Evolutionary conservation across 1,140 invertebrate species (phyloP), one percentile per base, ranked within the genome.

Genomic region (Polypedilum pembai): DNA sequence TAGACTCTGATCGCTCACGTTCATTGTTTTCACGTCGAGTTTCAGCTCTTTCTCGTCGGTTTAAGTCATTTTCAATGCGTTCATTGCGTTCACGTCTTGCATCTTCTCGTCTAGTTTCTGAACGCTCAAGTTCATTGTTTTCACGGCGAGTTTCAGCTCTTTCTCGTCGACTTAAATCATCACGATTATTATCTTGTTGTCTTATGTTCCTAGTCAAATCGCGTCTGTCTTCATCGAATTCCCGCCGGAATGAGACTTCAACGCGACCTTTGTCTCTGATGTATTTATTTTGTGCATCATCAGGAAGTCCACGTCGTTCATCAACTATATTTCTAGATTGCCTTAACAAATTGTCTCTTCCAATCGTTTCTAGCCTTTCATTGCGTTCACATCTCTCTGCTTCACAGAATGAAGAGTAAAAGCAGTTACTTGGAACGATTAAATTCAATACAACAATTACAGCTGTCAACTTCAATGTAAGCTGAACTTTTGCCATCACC

Each of bases 211-310:
- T 7, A 18, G 20, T 69, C 8, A 18, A 8, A 7, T 18, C n/a
- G 0, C 17, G 8, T 7, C 17, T 8, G 65, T 69, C 65, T n/a
- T 69, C 65, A 69, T 69, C 17, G 65, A 3, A 18, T 8, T 20
- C 17, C 65, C 65, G 17, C 20, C 20, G 15, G 15, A 18, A 69
- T 5, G 8, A n/a, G 7, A 20, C 17, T 7, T 20, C 7, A 10
- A 69, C 17, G 18, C 65, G 65, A 20, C 65, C 65, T 10, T 69
- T 69, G 17, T 69, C 65, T 69, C 65, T 69, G 20, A 69, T 69
- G 10, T 69, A 69, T 69, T 69, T 69, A 69, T 69, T 69, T 21
- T 69, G 65, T 20, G 8, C 65, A 69, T 69, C 65, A 18, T 69
- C 65, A 8, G 65, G 65, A 0, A 69, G 3, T 3, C 65, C 65